phyloP scores from a whole-genome alignment of 2,797 vertebrate species.

The Pseudochromis fuscus region DNA sequence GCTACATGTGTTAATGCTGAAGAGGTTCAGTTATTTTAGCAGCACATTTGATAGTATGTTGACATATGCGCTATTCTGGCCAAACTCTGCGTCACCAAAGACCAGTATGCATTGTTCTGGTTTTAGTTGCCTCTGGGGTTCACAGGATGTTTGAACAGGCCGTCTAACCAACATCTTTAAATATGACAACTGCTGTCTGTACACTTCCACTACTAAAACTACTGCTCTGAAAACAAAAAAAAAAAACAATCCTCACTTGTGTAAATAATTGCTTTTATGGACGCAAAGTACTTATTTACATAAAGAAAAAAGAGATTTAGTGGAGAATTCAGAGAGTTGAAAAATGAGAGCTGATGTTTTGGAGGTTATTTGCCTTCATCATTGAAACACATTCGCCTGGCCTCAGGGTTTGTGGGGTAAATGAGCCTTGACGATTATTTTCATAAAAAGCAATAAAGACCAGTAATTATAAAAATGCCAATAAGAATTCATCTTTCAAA shows the following conservation, averaged over 20 bases:
- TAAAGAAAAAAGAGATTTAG: constrained; percentile 40
- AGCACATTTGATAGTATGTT: constrained; percentile 78
- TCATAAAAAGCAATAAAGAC: constrained; percentile 91
- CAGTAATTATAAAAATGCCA: constrained; percentile 91
- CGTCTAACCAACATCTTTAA: constrained; percentile 56
- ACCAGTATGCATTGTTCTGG: constrained; percentile 65
- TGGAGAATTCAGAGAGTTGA: constrained; percentile 53
- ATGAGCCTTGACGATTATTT: constrained; percentile 90
- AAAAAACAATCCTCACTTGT: constrained; percentile 8
- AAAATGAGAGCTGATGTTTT: constrained; percentile 70
- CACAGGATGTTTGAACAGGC: constrained; percentile 57
- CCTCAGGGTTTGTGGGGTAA: constrained; percentile 82
- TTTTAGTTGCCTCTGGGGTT: constrained; percentile 58
- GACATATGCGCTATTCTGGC: constrained; percentile 74
- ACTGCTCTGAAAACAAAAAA: constrained; percentile 18
- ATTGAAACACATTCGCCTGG: constrained; percentile 77
- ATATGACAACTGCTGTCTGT: constrained; percentile 49
- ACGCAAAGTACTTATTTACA: constrained; percentile 36
- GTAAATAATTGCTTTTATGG: constrained; percentile 34
- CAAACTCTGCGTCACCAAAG: constrained; percentile 59
- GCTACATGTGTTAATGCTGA: constrained; percentile 79
- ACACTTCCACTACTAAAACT: constrained; percentile 28
- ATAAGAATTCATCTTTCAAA: constrained; percentile 90
- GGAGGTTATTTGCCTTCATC: constrained; percentile 77
- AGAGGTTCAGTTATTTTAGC: constrained; percentile 78